phyloP scores from a whole-genome alignment of 1,140 invertebrate genomes.

The Colletes latitarsis region DNA sequence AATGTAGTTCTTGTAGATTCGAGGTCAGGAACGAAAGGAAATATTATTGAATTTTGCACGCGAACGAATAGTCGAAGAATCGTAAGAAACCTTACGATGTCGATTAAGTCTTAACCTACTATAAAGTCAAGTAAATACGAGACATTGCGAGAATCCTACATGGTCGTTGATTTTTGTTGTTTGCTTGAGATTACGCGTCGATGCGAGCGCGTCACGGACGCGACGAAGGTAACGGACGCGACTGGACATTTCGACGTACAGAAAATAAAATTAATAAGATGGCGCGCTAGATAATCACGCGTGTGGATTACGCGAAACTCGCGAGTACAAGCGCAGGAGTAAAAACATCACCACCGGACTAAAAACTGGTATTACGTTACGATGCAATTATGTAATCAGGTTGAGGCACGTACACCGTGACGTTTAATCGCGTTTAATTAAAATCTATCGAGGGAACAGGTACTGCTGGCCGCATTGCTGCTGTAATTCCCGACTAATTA shows the following conservation, averaged over 20 bases:
- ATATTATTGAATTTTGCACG: neutral
- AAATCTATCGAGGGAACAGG: slow-evolving; percentile 1
- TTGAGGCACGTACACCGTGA: slow-evolving; percentile 27
- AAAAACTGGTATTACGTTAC: slow-evolving; percentile 49
- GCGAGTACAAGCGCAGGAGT: neutral
- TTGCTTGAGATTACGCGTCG: slow-evolving; percentile 18
- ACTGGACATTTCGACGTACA: neutral
- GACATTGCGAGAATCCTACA: neutral
- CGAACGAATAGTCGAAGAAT: neutral
- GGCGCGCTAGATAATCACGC: slow-evolving; percentile 41
- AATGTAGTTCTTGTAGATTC: too few species aligned
- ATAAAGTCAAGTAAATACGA: slow-evolving; percentile 29
- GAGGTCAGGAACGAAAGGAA: neutral
- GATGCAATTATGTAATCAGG: slow-evolving; percentile 54
- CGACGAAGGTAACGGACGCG: neutral
- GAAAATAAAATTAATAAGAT: neutral
- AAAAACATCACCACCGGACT: slow-evolving; percentile 14
- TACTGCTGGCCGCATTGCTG: too few species aligned
- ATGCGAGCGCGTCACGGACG: neutral
- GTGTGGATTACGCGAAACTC: slow-evolving; percentile 38
- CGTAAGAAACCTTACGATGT: neutral
- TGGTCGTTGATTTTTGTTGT: slow-evolving; percentile 23
- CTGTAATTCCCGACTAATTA: neutral
- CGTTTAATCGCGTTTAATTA: slow-evolving; percentile 42
- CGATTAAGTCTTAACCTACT: neutral